Evolutionary conservation across 2,797 vertebrate genomes (phyloP).

Genomic region (Crocidura indochinensis): DNA sequence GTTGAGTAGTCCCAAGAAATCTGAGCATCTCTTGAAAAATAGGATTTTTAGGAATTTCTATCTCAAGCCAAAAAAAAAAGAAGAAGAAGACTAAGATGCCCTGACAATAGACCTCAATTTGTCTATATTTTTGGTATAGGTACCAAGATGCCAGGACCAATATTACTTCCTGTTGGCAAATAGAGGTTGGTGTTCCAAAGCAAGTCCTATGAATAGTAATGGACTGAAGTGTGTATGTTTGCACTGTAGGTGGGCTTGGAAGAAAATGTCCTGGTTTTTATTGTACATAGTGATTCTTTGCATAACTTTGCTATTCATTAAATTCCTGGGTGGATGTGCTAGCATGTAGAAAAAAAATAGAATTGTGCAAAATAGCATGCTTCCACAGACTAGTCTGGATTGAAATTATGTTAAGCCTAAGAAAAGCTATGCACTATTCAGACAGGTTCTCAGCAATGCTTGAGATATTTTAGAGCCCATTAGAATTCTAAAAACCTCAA

Average conservation of each 20-base stretch:
- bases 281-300: constrained; percentile 67
- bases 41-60: constrained; percentile 45
- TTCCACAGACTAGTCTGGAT: constrained; percentile 47
- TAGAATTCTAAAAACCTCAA: constrained; percentile 29
- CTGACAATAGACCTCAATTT: constrained; percentile 16
- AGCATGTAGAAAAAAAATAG: constrained; percentile 72
- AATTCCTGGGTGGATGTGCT: constrained; percentile 67
- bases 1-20: background rate
- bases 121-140: constrained; percentile 73
- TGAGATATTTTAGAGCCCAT: background rate
- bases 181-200: constrained; percentile 61
- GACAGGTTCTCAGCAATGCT: background rate
- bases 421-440: constrained; percentile 23
- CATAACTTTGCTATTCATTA: constrained; percentile 76
- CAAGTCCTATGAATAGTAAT: constrained; percentile 52
- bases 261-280: constrained; percentile 52
- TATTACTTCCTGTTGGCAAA: constrained; percentile 65
- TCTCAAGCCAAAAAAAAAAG: background rate
- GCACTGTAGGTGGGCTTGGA: constrained; percentile 63
- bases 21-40: constrained; percentile 22
- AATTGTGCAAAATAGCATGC: constrained; percentile 50
- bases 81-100: constrained; percentile 16
- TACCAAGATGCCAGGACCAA: constrained; percentile 64
- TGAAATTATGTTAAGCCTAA: constrained; percentile 32
- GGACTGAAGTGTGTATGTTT: constrained; percentile 32